Base-by-base conservation (phyloP, 2,888 invertebrate genomes). In the Aproaerema taeniolella region DNA sequence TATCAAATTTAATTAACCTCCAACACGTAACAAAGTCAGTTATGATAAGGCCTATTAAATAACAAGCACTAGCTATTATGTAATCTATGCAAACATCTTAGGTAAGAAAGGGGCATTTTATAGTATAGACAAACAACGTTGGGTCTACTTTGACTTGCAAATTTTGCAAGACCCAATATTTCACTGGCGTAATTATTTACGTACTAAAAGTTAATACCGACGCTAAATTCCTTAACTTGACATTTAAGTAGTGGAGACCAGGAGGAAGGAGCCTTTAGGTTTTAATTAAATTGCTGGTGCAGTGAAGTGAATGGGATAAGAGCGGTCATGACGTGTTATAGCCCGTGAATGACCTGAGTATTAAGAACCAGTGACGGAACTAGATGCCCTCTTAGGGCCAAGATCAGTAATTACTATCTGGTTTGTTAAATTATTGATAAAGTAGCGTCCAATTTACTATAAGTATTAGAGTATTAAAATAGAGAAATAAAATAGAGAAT, bases 151-250 rank as follows among this genome's bases (percentile, higher is more conserved):
- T 31, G 35, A 35, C 35, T 40, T 40, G 40, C 40, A 40, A 40
- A 40, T 40, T 34, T 11, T 31, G n/a, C 28, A 34, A 33, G 33
- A 31, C 31, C 36, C 35, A 41, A 41, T 41, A 41, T 36, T 41
- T 41, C 40, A 35, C 40, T 31, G 31, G 26, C 17, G 25, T 34
- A 41, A 41, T 41, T 41, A 37, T 37, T 37, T 37, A 25, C 30
- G 29, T 16, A 13, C 20, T 28, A 35, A 35, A 35, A 35, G 26
- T 35, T 25, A 26, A 35, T 14, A 34, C 8, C 24, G 24, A 34
- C 25, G 25, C 25, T 34, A 30, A 13, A 13, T 13, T 34, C 24
- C 33, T 24, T 34, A 11, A 20, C 32, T n/a, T 9, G 26, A 26
- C 26, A n/a, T 26, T 26, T 26, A 26, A n/a, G 5, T n/a, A 26